Evolutionary conservation across 2,888 invertebrate genomes (phyloP).

Genomic region (Catocala fraxini): DNA sequence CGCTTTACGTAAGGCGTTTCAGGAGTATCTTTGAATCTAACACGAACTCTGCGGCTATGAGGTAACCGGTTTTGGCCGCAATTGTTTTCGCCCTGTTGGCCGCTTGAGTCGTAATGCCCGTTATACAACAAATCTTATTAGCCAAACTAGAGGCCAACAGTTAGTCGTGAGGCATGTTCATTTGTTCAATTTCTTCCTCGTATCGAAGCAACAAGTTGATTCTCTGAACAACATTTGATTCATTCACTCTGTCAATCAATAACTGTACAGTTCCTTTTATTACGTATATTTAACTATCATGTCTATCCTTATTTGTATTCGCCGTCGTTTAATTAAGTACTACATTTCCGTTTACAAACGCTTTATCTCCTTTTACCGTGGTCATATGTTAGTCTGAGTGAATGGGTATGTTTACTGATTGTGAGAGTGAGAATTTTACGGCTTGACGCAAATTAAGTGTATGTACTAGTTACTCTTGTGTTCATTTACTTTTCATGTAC

Average conservation of each 20-base stretch:
- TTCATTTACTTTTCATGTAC: conserved; percentile 51
- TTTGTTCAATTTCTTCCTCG: conserved; percentile 60
- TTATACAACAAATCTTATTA: conserved; percentile 81
- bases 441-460: conserved; percentile 62
- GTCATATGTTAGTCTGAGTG: conserved; percentile 47
- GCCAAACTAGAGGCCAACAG: conserved; percentile 61
- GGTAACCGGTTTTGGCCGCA: conserved; percentile 69
- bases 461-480: conserved; percentile 40
- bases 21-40: conserved; percentile 34
- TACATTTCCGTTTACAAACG: conserved; percentile 26
- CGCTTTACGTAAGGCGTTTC: conserved; percentile 15
- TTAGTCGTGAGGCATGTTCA: conserved; percentile 41
- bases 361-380: conserved; percentile 38
- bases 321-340: conserved; percentile 3
- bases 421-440: conserved; percentile 73
- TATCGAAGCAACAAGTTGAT: not conserved
- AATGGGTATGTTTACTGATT: conserved; percentile 59
- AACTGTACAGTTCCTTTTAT: not conserved
- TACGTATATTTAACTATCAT: not conserved
- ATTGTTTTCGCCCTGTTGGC: conserved; percentile 75
- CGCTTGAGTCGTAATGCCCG: conserved; percentile 68
- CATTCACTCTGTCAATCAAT: not conserved
- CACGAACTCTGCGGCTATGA: conserved; percentile 44
- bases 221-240: not conserved
- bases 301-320: conserved; percentile 8